Base-by-base conservation (phyloP, 2,888 invertebrate genomes). In the Ochropacha duplaris region DNA sequence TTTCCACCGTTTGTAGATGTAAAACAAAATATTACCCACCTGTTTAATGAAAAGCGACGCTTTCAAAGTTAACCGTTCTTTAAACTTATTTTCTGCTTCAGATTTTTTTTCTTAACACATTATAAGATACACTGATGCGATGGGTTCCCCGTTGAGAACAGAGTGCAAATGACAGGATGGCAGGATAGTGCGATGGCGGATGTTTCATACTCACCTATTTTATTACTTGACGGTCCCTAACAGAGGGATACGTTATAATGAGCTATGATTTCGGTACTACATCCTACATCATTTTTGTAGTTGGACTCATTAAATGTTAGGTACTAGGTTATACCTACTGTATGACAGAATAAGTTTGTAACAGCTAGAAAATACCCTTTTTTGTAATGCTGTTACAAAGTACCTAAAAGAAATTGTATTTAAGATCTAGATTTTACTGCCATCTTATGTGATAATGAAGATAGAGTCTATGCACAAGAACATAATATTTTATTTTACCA, bases 111-210 rank as follows among this genome's bases (percentile, higher is more conserved):
- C 44, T 16, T 2, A 44, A 44, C 44, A 9, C 16, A 16, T n/a
- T 9, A 19, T 14, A n/a, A n/a, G n/a, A n/a, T n/a, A n/a, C n/a
- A 44, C 44, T 2, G 6, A 16, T 2, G 16, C 4, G 36, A n/a
- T n/a, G 36, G 36, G n/a, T 5, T 19, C 44, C 44, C 44, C n/a
- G 3, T 12, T n/a, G 52, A 22, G 31, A 52, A 12, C 31, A 22
- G 31, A 52, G 52, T 52, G 52, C 31, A 22, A 52, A 52, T 52
- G 52, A 22, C 49, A 22, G 49, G 26, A 19, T n/a, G 16, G 28
- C 26, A 9, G 28, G 28, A 28, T 26, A 19, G 16, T 12, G 19
- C 19, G 31, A 50, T 50, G 22, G 12, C 31, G 52, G 52, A 52
- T 34, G 55, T 31, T 52, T 52, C 22, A 44, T 16, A 14, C 14